phyloP scores from a whole-genome alignment of 2,113 vertebrate genomes.

The Bombycilla garrulus region DNA sequence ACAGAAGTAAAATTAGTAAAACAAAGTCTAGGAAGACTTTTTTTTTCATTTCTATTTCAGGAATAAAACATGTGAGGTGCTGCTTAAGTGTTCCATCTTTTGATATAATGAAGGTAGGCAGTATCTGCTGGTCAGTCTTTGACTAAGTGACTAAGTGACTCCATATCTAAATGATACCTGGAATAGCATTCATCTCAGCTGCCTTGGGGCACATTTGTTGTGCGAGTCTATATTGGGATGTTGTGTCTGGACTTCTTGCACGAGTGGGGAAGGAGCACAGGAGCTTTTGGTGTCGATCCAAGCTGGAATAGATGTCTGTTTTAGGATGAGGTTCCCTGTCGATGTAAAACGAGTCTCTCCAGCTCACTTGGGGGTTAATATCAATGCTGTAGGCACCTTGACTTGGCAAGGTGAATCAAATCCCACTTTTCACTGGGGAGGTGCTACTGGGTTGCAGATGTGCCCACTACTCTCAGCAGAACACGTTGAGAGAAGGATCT shows the following conservation, averaged over 20 bases:
- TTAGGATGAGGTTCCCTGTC: background rate
- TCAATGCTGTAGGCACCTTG: background rate
- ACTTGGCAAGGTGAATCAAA: background rate
- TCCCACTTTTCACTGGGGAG: background rate
- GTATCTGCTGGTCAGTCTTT: background rate
- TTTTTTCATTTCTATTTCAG: background rate
- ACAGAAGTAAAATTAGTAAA: background rate
- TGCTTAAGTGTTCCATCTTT: background rate
- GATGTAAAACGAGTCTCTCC: fast-evolving
- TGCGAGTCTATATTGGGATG: fast-evolving
- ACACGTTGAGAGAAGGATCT: background rate
- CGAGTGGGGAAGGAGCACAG: background rate
- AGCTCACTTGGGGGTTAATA: background rate
- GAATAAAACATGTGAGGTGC: background rate
- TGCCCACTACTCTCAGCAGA: background rate
- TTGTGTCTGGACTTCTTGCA: background rate
- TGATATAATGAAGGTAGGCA: background rate
- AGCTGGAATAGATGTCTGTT: background rate
- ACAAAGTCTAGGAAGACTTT: background rate
- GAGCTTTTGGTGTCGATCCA: background rate
- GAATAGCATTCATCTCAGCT: background rate
- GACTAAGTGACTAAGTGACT: too few relatives aligned
- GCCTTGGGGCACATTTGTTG: background rate
- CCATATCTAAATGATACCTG: background rate
- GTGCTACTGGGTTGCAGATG: background rate